Evolutionary conservation across 1,140 invertebrate genomes (phyloP).

Genomic region (Cyrtorhinus lividipennis): DNA sequence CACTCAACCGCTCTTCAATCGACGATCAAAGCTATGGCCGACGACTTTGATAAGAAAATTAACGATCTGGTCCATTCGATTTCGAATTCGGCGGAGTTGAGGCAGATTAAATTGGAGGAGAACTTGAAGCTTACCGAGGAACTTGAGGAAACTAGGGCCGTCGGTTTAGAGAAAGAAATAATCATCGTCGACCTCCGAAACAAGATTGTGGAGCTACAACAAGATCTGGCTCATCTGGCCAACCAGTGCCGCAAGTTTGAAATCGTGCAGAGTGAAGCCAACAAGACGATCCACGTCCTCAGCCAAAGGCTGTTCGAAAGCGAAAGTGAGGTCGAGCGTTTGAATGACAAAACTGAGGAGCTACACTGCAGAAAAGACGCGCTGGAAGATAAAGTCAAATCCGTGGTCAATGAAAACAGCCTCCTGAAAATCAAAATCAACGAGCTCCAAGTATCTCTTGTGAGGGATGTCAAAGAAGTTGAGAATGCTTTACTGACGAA

Average conservation of each 20-base stretch:
- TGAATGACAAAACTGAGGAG: conserved; percentile 18
- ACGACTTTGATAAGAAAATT: conserved; percentile 9
- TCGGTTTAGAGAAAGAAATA: conserved; percentile 14
- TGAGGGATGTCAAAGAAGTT: conserved; percentile 17
- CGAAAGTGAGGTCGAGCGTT: conserved; percentile 19
- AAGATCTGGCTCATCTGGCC: background rate
- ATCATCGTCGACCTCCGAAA: conserved; percentile 18
- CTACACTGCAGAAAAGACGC: conserved; percentile 5
- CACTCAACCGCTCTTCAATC: background rate
- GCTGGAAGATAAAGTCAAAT: conserved; percentile 18
- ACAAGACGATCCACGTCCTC: conserved; percentile 20
- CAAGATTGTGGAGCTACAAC: conserved; percentile 9
- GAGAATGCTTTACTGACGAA: conserved; percentile 15
- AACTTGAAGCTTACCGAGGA: conserved; percentile 5
- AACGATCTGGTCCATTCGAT: conserved; percentile 11
- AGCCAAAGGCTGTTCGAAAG: conserved; percentile 18
- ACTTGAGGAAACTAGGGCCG: background rate
- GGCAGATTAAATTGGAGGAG: conserved; percentile 4
- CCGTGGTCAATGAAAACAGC: conserved; percentile 14
- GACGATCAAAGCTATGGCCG: conserved; percentile 17
- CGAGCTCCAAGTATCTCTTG: background rate
- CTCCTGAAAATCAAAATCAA: conserved; percentile 9
- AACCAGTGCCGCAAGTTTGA: conserved; percentile 20
- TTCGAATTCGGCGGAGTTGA: background rate
- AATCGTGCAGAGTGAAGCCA: conserved; percentile 17